phyloP scores from a whole-genome alignment of 2,888 invertebrate species.

The Oegoconia quadripuncta region DNA sequence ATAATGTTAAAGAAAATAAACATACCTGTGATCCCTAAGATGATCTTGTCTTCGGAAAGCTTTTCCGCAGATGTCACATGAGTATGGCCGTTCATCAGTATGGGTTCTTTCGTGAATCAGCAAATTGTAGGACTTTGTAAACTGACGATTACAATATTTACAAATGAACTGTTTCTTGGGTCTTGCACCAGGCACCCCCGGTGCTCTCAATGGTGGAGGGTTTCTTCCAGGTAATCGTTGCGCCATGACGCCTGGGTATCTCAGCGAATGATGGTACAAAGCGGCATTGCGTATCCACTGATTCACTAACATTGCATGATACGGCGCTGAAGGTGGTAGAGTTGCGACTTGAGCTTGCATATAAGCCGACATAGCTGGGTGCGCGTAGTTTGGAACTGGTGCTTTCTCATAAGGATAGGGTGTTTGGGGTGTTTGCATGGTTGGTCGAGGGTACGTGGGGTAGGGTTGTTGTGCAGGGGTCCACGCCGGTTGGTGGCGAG shows the following conservation, averaged over 20 bases:
- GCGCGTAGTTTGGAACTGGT: constrained; percentile 52
- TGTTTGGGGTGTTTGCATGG: constrained; percentile 57
- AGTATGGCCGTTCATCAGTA: constrained; percentile 97
- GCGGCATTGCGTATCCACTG: constrained; percentile 87
- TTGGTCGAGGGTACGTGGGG: constrained; percentile 54
- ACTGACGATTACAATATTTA: constrained; percentile 97
- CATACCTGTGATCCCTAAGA: constrained; percentile 92
- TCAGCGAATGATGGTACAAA: constrained; percentile 80
- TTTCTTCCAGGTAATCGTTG: constrained; percentile 73
- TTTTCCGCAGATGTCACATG: constrained; percentile 97
- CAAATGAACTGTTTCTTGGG: constrained; percentile 96
- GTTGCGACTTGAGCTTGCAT: constrained; percentile 70
- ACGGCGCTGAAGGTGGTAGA: constrained; percentile 66
- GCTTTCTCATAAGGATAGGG: constrained; percentile 64
- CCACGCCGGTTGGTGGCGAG: constrained; percentile 59
- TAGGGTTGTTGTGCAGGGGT: constrained; percentile 53
- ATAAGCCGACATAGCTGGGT: constrained; percentile 64
- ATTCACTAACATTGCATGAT: constrained; percentile 83
- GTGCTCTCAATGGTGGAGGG: constrained; percentile 77
- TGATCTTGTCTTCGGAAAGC: constrained; percentile 97
- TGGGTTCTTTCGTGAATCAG: constrained; percentile 98
- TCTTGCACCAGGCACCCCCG: constrained; percentile 78
- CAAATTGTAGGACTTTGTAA: constrained; percentile 98
- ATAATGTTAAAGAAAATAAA: constrained; percentile 8
- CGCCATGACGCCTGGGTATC: constrained; percentile 71